Evolutionary conservation across 2,113 vertebrate species (phyloP), one percentile per base, ranked within the genome.

Genomic region (Camelus bactrianus): DNA sequence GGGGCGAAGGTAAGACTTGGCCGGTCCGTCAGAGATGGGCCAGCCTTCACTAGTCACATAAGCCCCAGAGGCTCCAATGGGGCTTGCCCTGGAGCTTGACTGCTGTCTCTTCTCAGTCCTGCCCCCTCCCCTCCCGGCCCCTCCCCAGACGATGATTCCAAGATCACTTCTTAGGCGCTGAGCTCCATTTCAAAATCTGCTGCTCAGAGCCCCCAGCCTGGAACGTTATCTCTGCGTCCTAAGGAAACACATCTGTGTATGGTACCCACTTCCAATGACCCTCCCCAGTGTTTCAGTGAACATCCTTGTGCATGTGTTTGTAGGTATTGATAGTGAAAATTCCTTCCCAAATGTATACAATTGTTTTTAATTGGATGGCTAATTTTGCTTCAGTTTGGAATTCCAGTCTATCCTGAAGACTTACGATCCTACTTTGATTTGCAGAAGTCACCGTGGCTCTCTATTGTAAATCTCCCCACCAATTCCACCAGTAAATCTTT

Each of bases 351-450:
- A 46, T 58, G 17, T 16, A 38, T 88, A 24, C 79, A 24, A 38
- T 73, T 92, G 14, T 56, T 79, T 81, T 46, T 67, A 7, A 96
- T 50, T 58, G 77, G 24, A 72, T 67, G 4, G 14, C 32, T 67
- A 82, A 62, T 95, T 89, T 94, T 89, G 16, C 67, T 85, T 85
- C 28, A 72, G 6, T 83, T 81, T 93, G 83, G 24, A 42, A 62
- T 72, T 79, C 46, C 50, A 92, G 60, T 19, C 64, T 76, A 65
- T 72, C n/a, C 32, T 50, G 35, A 79, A 93, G 4, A 56, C 5
- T 65, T 85, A 73, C 5, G 38, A 42, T 82, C 24, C 8, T 67
- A 89, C n/a, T 32, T 65, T 70, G 26, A 58, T 73, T 92, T 92
- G 22, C 48, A 87, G 86, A 92, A 77, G 26, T 48, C 62, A 62